Evolutionary conservation across 1,140 invertebrate species (phyloP), one percentile per base, ranked within the genome.

Genomic region (Drosophila pruinosa): DNA sequence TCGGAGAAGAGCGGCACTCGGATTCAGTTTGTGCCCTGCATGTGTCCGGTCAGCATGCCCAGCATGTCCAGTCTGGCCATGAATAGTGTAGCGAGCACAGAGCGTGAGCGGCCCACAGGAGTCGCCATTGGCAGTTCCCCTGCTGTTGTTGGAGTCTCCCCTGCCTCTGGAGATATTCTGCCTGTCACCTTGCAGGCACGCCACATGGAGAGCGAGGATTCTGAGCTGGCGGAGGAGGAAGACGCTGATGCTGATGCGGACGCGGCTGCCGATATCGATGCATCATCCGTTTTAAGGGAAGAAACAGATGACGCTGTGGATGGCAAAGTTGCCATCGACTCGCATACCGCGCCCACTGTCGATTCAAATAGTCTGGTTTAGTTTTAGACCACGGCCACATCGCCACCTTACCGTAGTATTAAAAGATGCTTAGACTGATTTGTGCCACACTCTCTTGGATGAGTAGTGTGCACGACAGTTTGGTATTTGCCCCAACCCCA

Each of bases 21-120:
- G 58, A 78, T 91, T 1, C 82, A 91, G 43, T 90, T 91, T 7
- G 89, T 91, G 43, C 89, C 89, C 53, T 91, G 89, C 75, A 91
- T 91, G 89, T 91, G 89, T 26, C 89, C 89, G 1, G 59, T 91
- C 0, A 91, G 76, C 56, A 69, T 90, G 45, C 75, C 82, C 56
- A 59, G 70, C 19, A 6, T 75, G 26, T 47, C 45, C n/a, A n/a
- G 45, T 2, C 17, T 65, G 34, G 50, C 41, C 28, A 5, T 22
- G 21, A 41, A 19, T 24, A 4, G 34, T 28, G 52, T 53, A 19
- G 22, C 41, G 12, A 43, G 69, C 24, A 22, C 52, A 7, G 72
- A 54, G 5, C 59, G 64, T 4, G 75, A 58, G n/a, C 47, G 73
- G 12, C 31, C 72, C 1, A 7, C 61, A 0, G 38, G 76, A 5